Conservation (phyloP, 2,797 vertebrate genomes). For the Pseudochaenichthys georgianus region DNA sequence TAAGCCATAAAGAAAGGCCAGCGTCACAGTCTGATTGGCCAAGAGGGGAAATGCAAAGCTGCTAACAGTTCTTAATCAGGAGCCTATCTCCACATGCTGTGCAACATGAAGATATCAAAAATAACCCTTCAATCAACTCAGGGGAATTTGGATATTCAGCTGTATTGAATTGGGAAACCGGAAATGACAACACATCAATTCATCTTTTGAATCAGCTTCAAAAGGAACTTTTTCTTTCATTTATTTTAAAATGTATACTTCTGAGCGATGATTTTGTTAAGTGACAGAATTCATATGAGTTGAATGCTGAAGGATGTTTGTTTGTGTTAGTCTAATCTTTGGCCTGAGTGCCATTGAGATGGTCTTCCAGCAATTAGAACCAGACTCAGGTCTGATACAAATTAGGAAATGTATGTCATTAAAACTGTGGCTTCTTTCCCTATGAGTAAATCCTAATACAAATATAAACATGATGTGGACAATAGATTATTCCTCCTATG, state of each 20-base stretch:
- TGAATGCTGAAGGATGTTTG: conserved; percentile 34
- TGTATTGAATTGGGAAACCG: too few species aligned
- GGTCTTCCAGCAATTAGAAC: conserved; percentile 23
- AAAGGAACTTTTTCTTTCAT: conserved; percentile 12
- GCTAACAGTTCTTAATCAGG: too few species aligned
- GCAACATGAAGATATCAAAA: too few species aligned
- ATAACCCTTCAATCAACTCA: too few species aligned
- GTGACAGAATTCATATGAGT: conserved; percentile 20
- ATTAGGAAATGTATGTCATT: not conserved
- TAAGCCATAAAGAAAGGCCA: too few species aligned
- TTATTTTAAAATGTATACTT: conserved; percentile 28
- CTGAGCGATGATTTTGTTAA: conserved; percentile 7
- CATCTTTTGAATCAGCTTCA: conserved; percentile 16
- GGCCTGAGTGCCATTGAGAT: conserved; percentile 21
- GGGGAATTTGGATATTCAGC: too few species aligned
- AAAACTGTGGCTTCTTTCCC: not conserved
- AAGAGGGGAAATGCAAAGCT: too few species aligned
- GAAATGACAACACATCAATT: not conserved
- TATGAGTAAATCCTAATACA: not conserved
- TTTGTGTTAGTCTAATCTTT: conserved; percentile 48
- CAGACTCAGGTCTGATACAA: conserved; percentile 33
- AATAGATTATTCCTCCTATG: not conserved
- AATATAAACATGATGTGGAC: not conserved
- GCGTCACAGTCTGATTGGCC: too few species aligned
- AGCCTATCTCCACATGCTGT: too few species aligned